Evolutionary conservation across 2,797 vertebrate genomes (phyloP), one percentile per base, ranked within the genome.

Genomic region (Triplophysa yarkandensis): DNA sequence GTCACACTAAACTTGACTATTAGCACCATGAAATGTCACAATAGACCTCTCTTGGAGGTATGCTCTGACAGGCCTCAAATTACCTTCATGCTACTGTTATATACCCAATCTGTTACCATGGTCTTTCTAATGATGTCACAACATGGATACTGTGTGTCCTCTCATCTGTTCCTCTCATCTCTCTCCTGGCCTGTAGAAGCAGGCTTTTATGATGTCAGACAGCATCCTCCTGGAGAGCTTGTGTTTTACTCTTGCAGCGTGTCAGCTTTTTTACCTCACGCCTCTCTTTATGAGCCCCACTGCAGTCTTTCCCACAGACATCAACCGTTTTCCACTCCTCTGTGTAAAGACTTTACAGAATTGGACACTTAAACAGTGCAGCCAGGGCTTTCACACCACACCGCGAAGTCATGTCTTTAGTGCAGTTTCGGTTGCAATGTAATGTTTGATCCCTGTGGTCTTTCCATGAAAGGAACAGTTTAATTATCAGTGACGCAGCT

Each of bases 261-360:
- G 77, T 79, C 77, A 80, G 84, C 82, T 86, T 88, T 89, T 92
- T 91, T 91, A 89, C 88, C 83, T 88, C 89, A 91, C 89, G 90
- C 89, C 88, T 88, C 86, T 81, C 86, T 92, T 91, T 93, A 92
- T 36, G 88, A 90, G 86, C 86, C 90, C 86, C 89, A 85, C 87
- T 88, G 83, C 88, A 85, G 84, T 70, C 60, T 80, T 80, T 80
- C 77, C 80, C 74, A 81, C 68, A 72, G 41, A 77, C 85, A 67
- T 69, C 62, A 73, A 65, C 23, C 9, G 52, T 58, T 68, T 44
- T 48, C 58, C 2, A 23, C 30, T 73, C 71, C 75, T 76, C 52
- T 52, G 76, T 55, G 66, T 41, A 57, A 66, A 74, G 67, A 63
- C 6, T 36, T 17, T 52, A 68, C 55, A 66, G 55, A 71, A 66